These are phyloP conservation scores for Ylistrum balloti DNA, from an alignment of 1,140 invertebrate species.

Conservation along the genomic window DNA sequence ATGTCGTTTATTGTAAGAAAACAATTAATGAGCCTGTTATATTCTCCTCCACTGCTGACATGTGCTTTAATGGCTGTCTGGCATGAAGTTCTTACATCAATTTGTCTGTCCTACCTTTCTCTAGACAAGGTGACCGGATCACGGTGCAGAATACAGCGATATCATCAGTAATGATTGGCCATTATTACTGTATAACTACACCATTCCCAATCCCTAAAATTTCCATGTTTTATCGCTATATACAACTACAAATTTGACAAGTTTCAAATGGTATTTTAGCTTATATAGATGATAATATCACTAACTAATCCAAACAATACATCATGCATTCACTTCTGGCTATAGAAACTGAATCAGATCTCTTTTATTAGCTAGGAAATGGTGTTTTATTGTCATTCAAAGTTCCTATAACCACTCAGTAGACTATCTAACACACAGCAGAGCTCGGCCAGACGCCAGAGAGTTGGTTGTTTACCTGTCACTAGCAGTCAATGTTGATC, in stretches of 20 bases:
- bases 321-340: too few relatives aligned
- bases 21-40: background rate
- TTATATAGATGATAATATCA: too few relatives aligned
- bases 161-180: background rate
- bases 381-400: background rate
- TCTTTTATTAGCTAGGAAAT: background rate
- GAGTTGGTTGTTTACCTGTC: background rate
- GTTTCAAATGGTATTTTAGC: background rate
- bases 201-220: too few relatives aligned
- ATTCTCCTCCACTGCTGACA: background rate
- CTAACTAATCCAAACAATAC: too few relatives aligned
- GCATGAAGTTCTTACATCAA: background rate
- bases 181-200: background rate
- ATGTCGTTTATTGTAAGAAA: conserved; percentile 34
- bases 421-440: background rate
- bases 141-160: background rate
- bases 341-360: background rate
- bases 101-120: background rate
- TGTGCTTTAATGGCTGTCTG: background rate
- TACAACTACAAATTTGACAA: background rate
- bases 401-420: background rate
- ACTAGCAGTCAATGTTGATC: background rate
- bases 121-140: background rate
- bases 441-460: background rate
- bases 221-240: too few relatives aligned